Percentiles rank a stretch among this genome's conserved stretches.
Conservation (phyloP, 2,113 vertebrate genomes). For the Gopherus flavomarginatus region DNA sequence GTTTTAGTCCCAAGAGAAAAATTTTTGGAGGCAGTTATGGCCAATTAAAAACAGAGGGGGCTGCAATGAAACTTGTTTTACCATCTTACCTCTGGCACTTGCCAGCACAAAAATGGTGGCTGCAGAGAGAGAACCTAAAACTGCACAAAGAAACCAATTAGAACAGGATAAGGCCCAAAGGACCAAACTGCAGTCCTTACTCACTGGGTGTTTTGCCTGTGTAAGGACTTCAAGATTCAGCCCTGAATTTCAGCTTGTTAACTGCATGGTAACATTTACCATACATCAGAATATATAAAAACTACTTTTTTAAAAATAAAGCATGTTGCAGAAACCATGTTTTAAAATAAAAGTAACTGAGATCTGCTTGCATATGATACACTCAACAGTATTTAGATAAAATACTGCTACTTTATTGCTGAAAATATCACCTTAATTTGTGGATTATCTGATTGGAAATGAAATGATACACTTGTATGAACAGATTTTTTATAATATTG, state of each 20-base stretch:
- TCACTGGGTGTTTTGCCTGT: background rate
- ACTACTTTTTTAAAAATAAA: background rate
- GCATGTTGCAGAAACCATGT: background rate
- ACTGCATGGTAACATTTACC: background rate
- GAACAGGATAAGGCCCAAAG: background rate
- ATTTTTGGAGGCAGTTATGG: background rate
- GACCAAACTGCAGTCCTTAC: background rate
- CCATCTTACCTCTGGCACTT: background rate
- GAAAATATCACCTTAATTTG: conserved; percentile 12
- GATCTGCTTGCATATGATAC: background rate
- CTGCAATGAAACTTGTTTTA: background rate
- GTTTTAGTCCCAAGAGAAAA: background rate
- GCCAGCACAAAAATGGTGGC: background rate
- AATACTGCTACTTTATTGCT: background rate
- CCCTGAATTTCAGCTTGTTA: background rate
- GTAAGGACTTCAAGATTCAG: background rate
- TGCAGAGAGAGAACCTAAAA: background rate
- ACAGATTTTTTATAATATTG: background rate
- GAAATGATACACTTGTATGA: conserved; percentile 2
- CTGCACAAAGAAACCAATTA: background rate
- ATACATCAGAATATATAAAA: background rate
- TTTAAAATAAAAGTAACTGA: background rate
- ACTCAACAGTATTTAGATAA: background rate
- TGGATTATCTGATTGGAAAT: conserved; percentile 24
- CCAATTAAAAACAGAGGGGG: background rate